Evolutionary conservation across 2,797 vertebrate species (phyloP).

Genomic region (Bovichtus diacanthus): DNA sequence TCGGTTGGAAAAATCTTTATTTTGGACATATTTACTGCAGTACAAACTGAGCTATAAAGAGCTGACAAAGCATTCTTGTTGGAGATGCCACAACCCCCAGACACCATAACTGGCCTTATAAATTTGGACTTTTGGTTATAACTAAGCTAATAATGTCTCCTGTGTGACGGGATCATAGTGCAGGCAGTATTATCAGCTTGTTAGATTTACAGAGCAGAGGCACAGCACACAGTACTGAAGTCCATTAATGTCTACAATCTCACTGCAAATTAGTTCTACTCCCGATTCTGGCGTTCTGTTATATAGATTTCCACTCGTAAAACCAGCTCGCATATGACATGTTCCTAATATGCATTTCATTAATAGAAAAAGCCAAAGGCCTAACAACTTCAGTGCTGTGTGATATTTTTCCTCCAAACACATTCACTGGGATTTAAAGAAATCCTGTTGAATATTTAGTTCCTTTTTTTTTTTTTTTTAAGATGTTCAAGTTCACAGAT

Average conservation of each 20-base stretch:
- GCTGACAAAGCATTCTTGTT: neutral
- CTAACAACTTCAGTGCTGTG: neutral
- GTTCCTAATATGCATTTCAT: too few relatives aligned
- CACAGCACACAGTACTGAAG: neutral
- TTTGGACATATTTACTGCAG: neutral
- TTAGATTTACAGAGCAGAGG: neutral
- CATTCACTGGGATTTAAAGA: neutral
- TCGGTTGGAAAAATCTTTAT: neutral
- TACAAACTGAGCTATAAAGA: neutral
- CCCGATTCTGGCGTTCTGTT: neutral
- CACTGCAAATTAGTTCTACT: neutral
- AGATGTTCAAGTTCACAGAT: slow-evolving; percentile 38
- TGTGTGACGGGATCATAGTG: too few relatives aligned
- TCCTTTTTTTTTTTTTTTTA: neutral
- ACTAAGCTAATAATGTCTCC: neutral
- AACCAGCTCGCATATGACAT: neutral
- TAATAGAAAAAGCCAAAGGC: too few relatives aligned
- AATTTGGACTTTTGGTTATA: neutral
- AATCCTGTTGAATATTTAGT: slow-evolving; percentile 10
- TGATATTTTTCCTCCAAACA: neutral
- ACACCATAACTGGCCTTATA: neutral
- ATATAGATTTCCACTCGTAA: neutral
- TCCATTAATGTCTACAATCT: neutral
- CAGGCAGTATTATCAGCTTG: too few relatives aligned
- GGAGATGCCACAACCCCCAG: neutral